phyloP scores from a whole-genome alignment of 2,888 invertebrate genomes.

The Troglohyphantes excavatus region DNA sequence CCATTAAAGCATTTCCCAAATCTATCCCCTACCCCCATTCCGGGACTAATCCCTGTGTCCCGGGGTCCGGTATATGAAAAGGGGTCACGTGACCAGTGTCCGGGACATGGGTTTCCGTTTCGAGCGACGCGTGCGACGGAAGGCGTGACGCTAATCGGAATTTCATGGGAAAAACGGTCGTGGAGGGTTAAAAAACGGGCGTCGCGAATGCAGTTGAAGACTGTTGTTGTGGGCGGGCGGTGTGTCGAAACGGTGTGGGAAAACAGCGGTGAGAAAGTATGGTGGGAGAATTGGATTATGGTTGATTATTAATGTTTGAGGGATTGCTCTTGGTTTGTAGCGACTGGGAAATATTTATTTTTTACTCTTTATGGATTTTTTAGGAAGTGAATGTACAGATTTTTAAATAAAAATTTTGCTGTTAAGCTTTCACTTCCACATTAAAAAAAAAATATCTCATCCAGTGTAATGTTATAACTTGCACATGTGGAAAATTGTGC shows the following conservation, averaged over 20 bases:
- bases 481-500: too few relatives aligned
- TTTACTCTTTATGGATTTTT: not conserved
- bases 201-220: not conserved
- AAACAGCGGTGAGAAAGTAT: not conserved
- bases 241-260: constrained; percentile 2
- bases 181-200: not conserved
- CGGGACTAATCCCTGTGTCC: not conserved
- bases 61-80: not conserved
- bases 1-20: not conserved
- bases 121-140: not conserved
- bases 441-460: too few relatives aligned
- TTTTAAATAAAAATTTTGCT: too few relatives aligned
- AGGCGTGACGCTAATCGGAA: constrained; percentile 9
- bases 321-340: not conserved
- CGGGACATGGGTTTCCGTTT: not conserved
- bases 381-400: too few relatives aligned
- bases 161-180: not conserved
- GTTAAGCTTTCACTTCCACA: too few relatives aligned
- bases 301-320: not conserved
- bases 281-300: not conserved
- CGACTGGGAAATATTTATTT: not conserved
- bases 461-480: too few relatives aligned
- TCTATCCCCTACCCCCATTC: not conserved
- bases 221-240: not conserved
- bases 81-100: not conserved